Conservation (phyloP, 1,140 invertebrate genomes). For the Drosophila nigromelanica region DNA sequence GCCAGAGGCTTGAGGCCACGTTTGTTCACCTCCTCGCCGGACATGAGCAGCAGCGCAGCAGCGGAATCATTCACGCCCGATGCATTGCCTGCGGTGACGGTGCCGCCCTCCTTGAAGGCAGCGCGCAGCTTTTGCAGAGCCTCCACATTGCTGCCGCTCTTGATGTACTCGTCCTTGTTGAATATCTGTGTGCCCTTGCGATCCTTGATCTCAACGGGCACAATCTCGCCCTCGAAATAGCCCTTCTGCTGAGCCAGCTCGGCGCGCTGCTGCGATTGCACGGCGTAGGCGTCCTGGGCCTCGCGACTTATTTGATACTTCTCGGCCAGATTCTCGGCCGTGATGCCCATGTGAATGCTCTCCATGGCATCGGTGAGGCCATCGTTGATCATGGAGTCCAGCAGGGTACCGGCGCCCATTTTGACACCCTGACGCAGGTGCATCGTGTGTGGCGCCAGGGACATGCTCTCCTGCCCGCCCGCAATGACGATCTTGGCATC, state of each 20-base stretch:
- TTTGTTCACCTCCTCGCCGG: conserved; percentile 85
- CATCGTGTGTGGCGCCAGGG: conserved; percentile 89
- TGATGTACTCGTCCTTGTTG: conserved; percentile 89
- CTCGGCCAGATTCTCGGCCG: conserved; percentile 92
- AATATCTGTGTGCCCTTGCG: conserved; percentile 85
- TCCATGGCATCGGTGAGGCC: conserved; percentile 92
- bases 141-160: conserved; percentile 86
- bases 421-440: conserved; percentile 88
- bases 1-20: conserved; percentile 85
- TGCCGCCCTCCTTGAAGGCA: conserved; percentile 88
- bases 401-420: conserved; percentile 88
- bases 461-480: conserved; percentile 95
- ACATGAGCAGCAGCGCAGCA: conserved; percentile 90
- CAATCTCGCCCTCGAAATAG: conserved; percentile 90
- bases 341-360: conserved; percentile 93
- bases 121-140: conserved; percentile 87
- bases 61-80: conserved; percentile 95
- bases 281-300: conserved; percentile 91
- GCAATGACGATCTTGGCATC: conserved; percentile 90
- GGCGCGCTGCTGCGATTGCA: conserved; percentile 89
- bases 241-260: conserved; percentile 87
- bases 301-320: conserved; percentile 88
- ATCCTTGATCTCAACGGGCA: conserved; percentile 86
- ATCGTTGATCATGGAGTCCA: conserved; percentile 91
- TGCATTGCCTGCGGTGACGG: conserved; percentile 91